phyloP scores from a whole-genome alignment of 2,113 vertebrate species.

The Lichenostomus cassidix region DNA sequence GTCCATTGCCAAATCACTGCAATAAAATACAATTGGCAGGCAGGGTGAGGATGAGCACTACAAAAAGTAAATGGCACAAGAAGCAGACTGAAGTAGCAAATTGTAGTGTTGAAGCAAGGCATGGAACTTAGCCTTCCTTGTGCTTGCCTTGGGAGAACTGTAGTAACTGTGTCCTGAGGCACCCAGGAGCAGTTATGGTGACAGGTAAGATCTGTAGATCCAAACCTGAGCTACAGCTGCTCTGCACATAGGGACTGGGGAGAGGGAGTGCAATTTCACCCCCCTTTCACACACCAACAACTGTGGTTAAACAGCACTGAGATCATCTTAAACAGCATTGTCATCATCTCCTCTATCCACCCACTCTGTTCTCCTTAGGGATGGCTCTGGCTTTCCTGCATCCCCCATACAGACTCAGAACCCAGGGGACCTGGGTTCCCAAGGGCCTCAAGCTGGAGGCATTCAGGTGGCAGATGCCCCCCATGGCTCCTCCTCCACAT shows the following conservation, averaged over 20 bases:
- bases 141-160: not conserved
- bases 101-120: not conserved
- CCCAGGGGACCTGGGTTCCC: not conserved
- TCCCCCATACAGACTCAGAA: not conserved
- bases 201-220: not conserved
- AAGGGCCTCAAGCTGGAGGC: rapidly evolving
- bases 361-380: not conserved
- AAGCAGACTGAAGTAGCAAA: not conserved
- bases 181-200: not conserved
- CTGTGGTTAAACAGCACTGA: not conserved
- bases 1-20: not conserved
- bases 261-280: not conserved
- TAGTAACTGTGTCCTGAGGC: not conserved
- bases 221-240: rapidly evolving
- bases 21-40: not conserved
- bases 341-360: not conserved
- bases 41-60: not conserved
- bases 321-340: not conserved
- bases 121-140: not conserved
- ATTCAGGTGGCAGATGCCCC: not conserved
- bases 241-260: not conserved
- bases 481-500: not conserved
- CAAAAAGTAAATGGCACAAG: not conserved
- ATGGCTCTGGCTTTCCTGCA: not conserved
- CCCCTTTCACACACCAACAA: not conserved